Evolutionary conservation across 37 sponge, comb jelly and placozoan genomes (phyloP).

Genomic region (Eunapius fragilis): DNA sequence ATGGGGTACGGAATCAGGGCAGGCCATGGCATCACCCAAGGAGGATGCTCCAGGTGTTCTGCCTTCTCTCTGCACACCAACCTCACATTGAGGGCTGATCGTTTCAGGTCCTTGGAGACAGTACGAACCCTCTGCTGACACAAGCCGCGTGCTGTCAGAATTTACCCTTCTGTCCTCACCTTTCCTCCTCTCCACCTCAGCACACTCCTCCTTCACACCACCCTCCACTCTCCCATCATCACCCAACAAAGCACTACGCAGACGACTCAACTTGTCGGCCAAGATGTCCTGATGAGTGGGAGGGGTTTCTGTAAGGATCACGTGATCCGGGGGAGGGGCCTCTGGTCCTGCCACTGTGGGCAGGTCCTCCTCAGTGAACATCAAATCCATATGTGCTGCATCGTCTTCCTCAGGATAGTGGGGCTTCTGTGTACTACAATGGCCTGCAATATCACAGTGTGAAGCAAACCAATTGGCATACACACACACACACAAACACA

Average conservation of each 20-base stretch:
- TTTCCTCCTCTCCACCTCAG: background rate
- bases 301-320: background rate
- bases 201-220: background rate
- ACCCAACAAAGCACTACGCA: background rate
- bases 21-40: background rate
- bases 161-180: background rate
- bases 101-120: background rate
- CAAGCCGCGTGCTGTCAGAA: background rate
- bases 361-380: constrained; percentile 22
- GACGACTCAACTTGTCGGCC: background rate
- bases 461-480: too few relatives aligned
- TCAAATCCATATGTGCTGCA: constrained; percentile 6
- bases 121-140: background rate
- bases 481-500: too few relatives aligned
- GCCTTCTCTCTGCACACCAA: background rate
- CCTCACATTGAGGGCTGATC: background rate
- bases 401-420: background rate
- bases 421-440: background rate
- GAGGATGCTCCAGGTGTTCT: background rate
- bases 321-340: background rate
- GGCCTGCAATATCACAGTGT: background rate
- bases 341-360: background rate
- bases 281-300: background rate
- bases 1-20: background rate
- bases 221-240: background rate